These are phyloP conservation scores for Holothuria glaberrima DNA, from an alignment of 35 echinoderm and acorn worm species.

Conservation along the genomic window DNA sequence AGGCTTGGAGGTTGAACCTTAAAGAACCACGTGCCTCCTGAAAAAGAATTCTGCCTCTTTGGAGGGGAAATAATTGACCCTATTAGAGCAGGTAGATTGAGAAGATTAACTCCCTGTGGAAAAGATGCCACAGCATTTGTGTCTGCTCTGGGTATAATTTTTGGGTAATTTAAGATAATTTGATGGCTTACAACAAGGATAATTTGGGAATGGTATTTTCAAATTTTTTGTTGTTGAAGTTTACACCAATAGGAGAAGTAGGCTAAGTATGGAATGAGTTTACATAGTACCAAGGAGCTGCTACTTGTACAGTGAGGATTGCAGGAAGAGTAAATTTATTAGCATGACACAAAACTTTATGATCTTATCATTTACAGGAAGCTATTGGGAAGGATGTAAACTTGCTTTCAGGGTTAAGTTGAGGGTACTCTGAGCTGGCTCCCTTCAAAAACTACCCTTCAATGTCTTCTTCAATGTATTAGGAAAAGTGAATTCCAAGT, in stretches of 20 bases:
- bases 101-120: constrained; percentile 44
- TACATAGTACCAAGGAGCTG: not conserved
- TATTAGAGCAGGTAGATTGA: constrained; percentile 33
- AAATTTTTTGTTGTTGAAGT: not conserved
- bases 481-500: too few species aligned
- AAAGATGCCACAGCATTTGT: constrained; percentile 28
- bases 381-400: not conserved
- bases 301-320: not conserved
- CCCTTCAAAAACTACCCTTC: too few species aligned
- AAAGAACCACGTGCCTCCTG: constrained; percentile 36
- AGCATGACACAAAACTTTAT: constrained; percentile 45
- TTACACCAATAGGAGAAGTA: not conserved
- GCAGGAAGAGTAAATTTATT: constrained; percentile 41
- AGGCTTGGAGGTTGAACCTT: constrained; percentile 15
- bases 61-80: constrained; percentile 42
- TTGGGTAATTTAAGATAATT: constrained; percentile 45
- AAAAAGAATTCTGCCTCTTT: not conserved
- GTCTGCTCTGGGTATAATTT: constrained; percentile 53
- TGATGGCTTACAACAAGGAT: constrained; percentile 39
- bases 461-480: too few species aligned
- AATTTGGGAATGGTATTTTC: constrained; percentile 21
- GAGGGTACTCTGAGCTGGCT: too few species aligned
- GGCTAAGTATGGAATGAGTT: not conserved
- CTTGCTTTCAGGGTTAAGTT: not conserved
- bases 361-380: constrained; percentile 6